Base-by-base conservation (phyloP, 30 jellyfish, hydroid and myxozoan species). In the Hydractinia symbiolongicarpus region DNA sequence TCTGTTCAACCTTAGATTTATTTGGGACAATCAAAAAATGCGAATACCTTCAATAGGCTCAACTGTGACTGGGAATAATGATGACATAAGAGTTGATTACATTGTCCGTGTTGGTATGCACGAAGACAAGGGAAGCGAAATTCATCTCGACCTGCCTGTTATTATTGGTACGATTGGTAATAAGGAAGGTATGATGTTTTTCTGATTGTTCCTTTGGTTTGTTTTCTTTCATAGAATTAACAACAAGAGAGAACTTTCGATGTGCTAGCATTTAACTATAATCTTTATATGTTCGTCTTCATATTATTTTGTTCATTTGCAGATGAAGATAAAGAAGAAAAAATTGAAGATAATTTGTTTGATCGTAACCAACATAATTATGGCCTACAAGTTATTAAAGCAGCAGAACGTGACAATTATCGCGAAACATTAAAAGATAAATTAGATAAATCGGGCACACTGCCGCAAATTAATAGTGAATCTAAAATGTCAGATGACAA, bases 21-120 rank as follows among this genome's bases (percentile, higher is more conserved):
- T 20, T 61, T 94, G 99, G 99, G 85, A 85, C 15, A 77, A 85
- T 19, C 53, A 89, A 55, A 80, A 79, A 76, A 79, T 94, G 53
- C 72, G 66, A 60, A 74, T 94, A 50, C 99, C 99, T 10, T 72
- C 76, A 52, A 86, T 85, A 5, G 90, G 94, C n/a, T 89, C 96
- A 30, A 86, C 96, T 9, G 66, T 88, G 5, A 61, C 96, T 9
- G 83, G 94, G 17, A 94, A 93, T 84, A 86, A 88, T 9, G 86
- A 82, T 17, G 90, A 67, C 17, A 72, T 94, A 6, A 79, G 79
- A 52, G 99, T 94, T 71, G 99, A 94, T 73, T 94, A 88, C 66
- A 82, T 84, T 75, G 79, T 94, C 13, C 96, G 99, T 5, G 91
- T 94, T 66, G 99, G 99, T n/a, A 88, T 94, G 96, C 88, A 84